Conservation (phyloP, 1,140 invertebrate species). For the Drosophila bocqueti region DNA sequence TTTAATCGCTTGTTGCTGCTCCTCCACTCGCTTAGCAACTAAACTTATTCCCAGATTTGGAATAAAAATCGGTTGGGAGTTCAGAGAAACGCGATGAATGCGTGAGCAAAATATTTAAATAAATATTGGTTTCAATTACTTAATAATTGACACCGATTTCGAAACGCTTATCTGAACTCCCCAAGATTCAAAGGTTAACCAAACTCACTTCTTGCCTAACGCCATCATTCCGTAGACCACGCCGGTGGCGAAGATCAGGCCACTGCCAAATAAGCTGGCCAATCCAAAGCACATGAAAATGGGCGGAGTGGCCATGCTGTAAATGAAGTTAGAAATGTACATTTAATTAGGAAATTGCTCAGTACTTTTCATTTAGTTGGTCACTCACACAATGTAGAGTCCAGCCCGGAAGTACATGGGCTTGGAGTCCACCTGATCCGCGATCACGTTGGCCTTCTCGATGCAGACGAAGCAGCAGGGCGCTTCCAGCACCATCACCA, state of each 20-base stretch:
- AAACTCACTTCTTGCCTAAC: conserved; percentile 94
- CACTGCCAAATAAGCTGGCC: conserved; percentile 93
- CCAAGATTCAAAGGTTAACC: not conserved
- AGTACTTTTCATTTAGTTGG: not conserved
- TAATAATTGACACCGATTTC: not conserved
- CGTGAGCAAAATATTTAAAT: not conserved
- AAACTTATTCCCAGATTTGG: not conserved
- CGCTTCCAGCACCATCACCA: conserved; percentile 94
- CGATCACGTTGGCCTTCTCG: conserved; percentile 94
- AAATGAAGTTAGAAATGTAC: conserved; percentile 52
- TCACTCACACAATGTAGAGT: conserved; percentile 93
- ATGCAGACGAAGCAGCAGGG: conserved; percentile 98
- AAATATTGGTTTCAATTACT: too few species aligned
- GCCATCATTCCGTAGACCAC: conserved; percentile 97
- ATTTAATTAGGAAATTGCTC: not conserved
- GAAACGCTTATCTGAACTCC: not conserved
- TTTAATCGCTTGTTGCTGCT: conserved; percentile 11
- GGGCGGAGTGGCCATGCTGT: conserved; percentile 91
- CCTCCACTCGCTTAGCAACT: conserved; percentile 25
- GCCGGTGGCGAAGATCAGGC: conserved; percentile 94
- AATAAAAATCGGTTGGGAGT: not conserved
- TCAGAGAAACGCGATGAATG: not conserved
- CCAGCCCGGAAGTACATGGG: conserved; percentile 96
- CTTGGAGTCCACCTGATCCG: conserved; percentile 92
- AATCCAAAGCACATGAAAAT: conserved; percentile 92